Evolutionary conservation across 2,888 invertebrate genomes (phyloP).

Genomic region (Axea sp.): DNA sequence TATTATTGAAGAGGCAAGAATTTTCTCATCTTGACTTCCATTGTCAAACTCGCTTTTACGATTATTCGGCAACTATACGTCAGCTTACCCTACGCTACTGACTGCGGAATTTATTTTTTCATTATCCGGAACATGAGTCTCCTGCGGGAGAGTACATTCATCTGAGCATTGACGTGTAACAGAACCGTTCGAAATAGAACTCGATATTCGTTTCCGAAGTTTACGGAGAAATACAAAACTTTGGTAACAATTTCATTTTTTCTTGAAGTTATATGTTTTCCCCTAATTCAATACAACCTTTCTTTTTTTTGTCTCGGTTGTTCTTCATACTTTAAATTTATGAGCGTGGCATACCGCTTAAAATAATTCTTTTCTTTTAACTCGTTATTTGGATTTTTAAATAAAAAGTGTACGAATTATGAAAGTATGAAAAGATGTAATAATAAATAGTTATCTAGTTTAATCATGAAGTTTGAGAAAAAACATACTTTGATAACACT

Average conservation of each 20-base stretch:
- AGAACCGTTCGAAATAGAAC: conserved; percentile 55
- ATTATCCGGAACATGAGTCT: conserved; percentile 59
- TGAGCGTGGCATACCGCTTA: background rate
- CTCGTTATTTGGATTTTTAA: too few species aligned
- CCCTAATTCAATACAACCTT: conserved; percentile 31
- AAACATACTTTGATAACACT: too few species aligned
- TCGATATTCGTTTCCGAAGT: conserved; percentile 58
- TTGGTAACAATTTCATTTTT: conserved; percentile 55
- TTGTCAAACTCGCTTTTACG: conserved; percentile 23
- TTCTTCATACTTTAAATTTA: conserved; percentile 10
- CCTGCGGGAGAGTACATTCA: conserved; percentile 59
- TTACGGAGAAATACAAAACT: conserved; percentile 48
- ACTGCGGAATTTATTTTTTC: conserved; percentile 60
- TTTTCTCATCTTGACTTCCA: conserved; percentile 37
- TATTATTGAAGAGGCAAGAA: conserved; percentile 31
- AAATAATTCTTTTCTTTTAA: background rate
- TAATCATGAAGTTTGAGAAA: too few species aligned
- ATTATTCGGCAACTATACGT: conserved; percentile 51
- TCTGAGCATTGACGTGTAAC: conserved; percentile 58
- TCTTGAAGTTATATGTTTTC: conserved; percentile 21
- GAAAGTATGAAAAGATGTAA: too few species aligned
- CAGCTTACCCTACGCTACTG: conserved; percentile 45
- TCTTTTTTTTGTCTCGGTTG: conserved; percentile 11
- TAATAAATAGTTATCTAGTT: too few species aligned
- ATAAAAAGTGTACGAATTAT: too few species aligned